Evolutionary conservation across 2,888 invertebrate species (phyloP), one percentile per base, ranked within the genome.

Genomic region (Amorpha juglandis): DNA sequence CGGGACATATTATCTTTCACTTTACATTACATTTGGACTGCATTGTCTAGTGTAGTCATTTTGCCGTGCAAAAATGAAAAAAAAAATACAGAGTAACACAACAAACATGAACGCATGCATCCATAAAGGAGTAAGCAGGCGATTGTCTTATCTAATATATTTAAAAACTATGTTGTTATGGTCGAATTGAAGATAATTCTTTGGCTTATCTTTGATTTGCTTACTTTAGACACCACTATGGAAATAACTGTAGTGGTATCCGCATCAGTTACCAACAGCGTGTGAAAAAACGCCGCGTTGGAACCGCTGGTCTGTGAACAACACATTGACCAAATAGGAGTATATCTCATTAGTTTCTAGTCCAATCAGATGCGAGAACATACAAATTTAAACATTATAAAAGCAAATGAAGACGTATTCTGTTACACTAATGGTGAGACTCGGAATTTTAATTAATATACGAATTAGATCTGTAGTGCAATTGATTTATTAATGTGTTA

Each of bases 321-420:
- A 68, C 67, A 69, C 16, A 63, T 33, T 19, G 19, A 35, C 33
- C 55, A 45, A 21, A 47, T 53, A 33, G 12, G 19, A n/a, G 21
- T 47, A 52, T 52, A 69, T 53, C 63, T 70, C 69, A 71, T 70
- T 73, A 72, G 70, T 71, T 76, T 71, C 52, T 66, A 67, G 66
- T 42, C 65, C 69, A 74, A 78, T 74, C 72, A 63, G 52, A 71
- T 48, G 45, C 64, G 63, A 69, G 70, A 68, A 64, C 52, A 67
- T 66, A 50, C 53, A 68, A 70, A 73, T 68, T 70, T 51, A 47
- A 48, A 19, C 62, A 71, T 50, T 67, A 53, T 66, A 66, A 75
- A 68, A 68, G 53, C 53, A 69, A 74, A 77, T 74, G 65, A 76
- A 78, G 74, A 75, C 65, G 69, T 75, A 58, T 73, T 65, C 74